Base-by-base conservation (phyloP, 2,888 invertebrate species). In the Aphidoletes aphidimyza region DNA sequence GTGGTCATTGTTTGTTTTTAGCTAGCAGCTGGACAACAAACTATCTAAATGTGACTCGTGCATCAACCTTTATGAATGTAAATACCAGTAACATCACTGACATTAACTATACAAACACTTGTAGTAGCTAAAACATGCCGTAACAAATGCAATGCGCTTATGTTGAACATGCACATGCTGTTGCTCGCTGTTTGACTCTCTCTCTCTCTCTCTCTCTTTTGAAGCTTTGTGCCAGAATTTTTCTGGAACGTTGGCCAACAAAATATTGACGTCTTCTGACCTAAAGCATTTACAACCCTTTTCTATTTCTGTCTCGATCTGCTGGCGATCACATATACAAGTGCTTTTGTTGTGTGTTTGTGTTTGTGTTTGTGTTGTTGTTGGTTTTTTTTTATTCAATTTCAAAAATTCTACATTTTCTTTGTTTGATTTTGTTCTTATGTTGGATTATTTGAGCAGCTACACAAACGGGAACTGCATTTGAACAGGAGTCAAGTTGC, bases 1-100 rank as follows among this genome's bases (percentile, higher is more conserved):
- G 26, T 69, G 14, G 69, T 30, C 69, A 69, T 69, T 69, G 69
- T 69, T 69, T 69, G 30, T 14, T 69, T 69, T 69, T 69, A 17
- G 0, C 30, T 30, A 69, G 30, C 69, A 69, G 69, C 69, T 26
- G 69, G 69, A 30, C 69, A 26, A 14, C 30, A 30, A 69, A 22
- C 54, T n/a, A 54, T 54, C 54, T 54, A 54, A 54, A 54, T 54
- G 54, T 14, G 54, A n/a, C 54, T 22, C 22, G 22, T 54, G 54
- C 54, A 54, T 3, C 2, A 19, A n/a, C n/a, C n/a, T 22, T 22
- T n/a, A 6, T 22, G 22, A 22, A 22, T 11, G 54, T 54, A 54
- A 54, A 54, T 54, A 54, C 22, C 54, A 54, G 54, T 11, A 42
- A 26, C 69, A 69, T 9, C 69, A 54, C 30, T 30, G 30, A 34